phyloP scores from a whole-genome alignment of 2,797 vertebrate genomes.

The Glyptemys insculpta region DNA sequence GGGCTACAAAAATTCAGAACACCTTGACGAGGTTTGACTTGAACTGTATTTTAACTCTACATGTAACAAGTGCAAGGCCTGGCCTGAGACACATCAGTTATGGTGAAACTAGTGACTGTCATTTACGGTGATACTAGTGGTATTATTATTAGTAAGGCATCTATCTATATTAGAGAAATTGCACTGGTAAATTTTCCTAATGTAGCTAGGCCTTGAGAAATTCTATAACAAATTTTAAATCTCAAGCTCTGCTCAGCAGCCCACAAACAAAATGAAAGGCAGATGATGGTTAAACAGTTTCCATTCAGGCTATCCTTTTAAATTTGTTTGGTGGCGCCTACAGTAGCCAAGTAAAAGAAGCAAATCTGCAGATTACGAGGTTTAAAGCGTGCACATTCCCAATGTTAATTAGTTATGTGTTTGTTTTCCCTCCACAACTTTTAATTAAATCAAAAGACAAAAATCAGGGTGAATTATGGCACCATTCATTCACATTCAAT shows the following conservation, averaged over 20 bases:
- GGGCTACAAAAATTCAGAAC: background rate
- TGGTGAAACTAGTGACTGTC: background rate
- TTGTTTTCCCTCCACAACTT: background rate
- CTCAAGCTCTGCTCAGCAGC: background rate
- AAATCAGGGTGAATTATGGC: background rate
- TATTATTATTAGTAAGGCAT: background rate
- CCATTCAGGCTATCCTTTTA: accelerated
- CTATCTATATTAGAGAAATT: background rate
- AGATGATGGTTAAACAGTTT: background rate
- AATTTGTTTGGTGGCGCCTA: background rate
- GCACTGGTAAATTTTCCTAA: background rate
- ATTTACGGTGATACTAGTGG: background rate
- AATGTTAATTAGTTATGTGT: background rate
- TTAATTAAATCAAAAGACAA: background rate
- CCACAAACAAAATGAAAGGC: background rate
- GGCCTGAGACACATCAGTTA: background rate
- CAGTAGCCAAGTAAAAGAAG: background rate
- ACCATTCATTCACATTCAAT: background rate
- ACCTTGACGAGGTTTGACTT: background rate
- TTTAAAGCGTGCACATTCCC: background rate
- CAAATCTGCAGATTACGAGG: background rate
- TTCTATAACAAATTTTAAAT: background rate
- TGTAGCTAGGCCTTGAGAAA: background rate
- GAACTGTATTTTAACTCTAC: background rate
- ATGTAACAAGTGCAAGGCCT: background rate